Evolutionary conservation across 2,888 invertebrate genomes (phyloP).

Genomic region (Ceratothoa steindachneri): DNA sequence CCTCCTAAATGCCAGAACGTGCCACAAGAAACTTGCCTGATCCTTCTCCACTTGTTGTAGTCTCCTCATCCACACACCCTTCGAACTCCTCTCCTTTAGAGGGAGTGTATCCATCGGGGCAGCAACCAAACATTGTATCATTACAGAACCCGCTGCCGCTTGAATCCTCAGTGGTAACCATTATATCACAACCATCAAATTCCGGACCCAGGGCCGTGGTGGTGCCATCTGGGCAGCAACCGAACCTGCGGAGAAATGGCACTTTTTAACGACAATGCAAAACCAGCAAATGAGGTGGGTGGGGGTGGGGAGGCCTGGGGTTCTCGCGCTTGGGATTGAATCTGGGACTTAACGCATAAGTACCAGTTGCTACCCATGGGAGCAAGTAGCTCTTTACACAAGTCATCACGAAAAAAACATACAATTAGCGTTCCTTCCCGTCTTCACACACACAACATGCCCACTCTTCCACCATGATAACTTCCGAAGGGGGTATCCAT

Average conservation of each 20-base stretch:
- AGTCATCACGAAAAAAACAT: no score
- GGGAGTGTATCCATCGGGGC: constrained; percentile 54
- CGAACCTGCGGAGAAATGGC: constrained; percentile 56
- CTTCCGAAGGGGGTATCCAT: no score
- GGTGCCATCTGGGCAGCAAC: constrained; percentile 33
- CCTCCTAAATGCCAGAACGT: no score
- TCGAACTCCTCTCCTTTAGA: constrained; percentile 19
- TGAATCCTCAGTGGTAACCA: constrained; percentile 23
- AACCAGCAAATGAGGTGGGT: constrained; percentile 51
- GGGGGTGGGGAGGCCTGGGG: no score
- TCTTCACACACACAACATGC: no score
- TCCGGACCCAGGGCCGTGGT: constrained; percentile 24
- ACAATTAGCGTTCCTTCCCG: no score
- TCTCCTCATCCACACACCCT: constrained; percentile 48
- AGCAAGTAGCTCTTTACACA: no score
- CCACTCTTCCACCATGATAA: no score
- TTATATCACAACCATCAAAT: constrained; percentile 20
- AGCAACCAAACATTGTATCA: constrained; percentile 55
- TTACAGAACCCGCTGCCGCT: constrained; percentile 48
- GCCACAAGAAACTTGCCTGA: not conserved
- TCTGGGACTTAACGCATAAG: no score
- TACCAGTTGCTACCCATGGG: no score
- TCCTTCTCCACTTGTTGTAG: not conserved
- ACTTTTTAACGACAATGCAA: no score
- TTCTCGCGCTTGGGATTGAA: no score